Base-by-base conservation (phyloP, 2,113 vertebrate genomes). In the Arenaria interpres region DNA sequence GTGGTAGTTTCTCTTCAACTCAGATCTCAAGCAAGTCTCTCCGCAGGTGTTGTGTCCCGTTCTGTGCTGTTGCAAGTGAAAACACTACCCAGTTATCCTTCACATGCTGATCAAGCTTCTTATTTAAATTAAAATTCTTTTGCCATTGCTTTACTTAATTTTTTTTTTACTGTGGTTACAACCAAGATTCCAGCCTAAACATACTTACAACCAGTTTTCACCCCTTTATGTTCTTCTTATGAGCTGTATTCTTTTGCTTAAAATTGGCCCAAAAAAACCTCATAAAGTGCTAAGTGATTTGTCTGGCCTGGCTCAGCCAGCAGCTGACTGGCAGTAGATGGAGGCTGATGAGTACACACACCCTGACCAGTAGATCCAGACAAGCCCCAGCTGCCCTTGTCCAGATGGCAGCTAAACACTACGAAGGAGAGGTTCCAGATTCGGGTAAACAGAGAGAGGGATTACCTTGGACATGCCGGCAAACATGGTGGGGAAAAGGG, bases 311-410 rank as follows among this genome's bases (percentile, higher is more conserved):
- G 56, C 57, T 64, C 14, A 16, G 80, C 28, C 64, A 14, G 63
- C 62, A 41, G 69, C 62, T 48, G 87, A 27, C 39, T 27, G 68
- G 79, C 53, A 84, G 53, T 10, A 41, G 24, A 16, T 14, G 41
- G 74, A 7, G 39, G 54, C 23, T 43, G 78, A 35, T 10, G 86
- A 88, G n/a, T 2, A 60, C 24, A 83, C 72, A 19, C 4, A 21
- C 33, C 14, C 32, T 30, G 67, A 73, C 62, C 82, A 79, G 72
- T 33, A 37, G 82, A 80, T 28, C 50, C 93, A 91, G 93, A 91
- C 81, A 51, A 33, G 57, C 82, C 85, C 57, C 95, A 94, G 81
- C 92, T 97, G 95, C 95, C 81, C 90, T 8, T 22, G 81, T 9
- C 92, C 85, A 95, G 92, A 93, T 68, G 85, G 87, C 91, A 89